A percentile compares a stretch with the other conserved stretches of the same genome.
Evolutionary conservation across 1,140 invertebrate genomes (phyloP).

Genomic region (Oryctes rhinoceros): DNA sequence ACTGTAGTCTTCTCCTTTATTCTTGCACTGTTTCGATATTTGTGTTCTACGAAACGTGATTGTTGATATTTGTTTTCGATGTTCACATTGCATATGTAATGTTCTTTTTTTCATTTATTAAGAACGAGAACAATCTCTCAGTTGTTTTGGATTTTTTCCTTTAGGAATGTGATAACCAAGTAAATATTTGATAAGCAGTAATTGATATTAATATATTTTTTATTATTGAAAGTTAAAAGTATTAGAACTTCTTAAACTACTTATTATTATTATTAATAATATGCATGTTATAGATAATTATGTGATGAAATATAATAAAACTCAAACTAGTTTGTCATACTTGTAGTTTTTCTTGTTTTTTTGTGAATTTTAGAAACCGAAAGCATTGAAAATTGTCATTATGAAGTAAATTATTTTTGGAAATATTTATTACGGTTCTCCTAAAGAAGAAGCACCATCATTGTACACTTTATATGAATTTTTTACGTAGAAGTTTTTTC

Average conservation of each 20-base stretch:
- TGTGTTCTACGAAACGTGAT: neutral
- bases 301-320: conserved; percentile 20
- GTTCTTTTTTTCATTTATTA: neutral
- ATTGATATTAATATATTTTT: conserved; percentile 33
- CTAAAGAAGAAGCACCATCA: neutral
- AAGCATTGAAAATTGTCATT: too few species aligned
- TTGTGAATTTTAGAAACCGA: too few species aligned
- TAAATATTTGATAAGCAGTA: neutral
- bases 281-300: neutral
- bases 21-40: neutral
- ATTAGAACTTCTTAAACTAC: conserved; percentile 1
- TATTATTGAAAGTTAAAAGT: conserved; percentile 17
- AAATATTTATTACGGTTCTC: too few species aligned
- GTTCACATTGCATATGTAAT: neutral
- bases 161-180: conserved; percentile 19
- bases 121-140: neutral
- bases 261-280: conserved; percentile 11
- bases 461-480: neutral
- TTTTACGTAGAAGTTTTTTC: too few species aligned
- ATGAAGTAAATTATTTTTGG: too few species aligned
- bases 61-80: conserved; percentile 13
- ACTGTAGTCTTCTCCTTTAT: too few species aligned
- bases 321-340: conserved; percentile 7
- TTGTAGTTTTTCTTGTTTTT: too few species aligned
- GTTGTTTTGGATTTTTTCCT: neutral